Evolutionary conservation across 2,888 invertebrate genomes (phyloP).

Genomic region (Ethmia dodecea): DNA sequence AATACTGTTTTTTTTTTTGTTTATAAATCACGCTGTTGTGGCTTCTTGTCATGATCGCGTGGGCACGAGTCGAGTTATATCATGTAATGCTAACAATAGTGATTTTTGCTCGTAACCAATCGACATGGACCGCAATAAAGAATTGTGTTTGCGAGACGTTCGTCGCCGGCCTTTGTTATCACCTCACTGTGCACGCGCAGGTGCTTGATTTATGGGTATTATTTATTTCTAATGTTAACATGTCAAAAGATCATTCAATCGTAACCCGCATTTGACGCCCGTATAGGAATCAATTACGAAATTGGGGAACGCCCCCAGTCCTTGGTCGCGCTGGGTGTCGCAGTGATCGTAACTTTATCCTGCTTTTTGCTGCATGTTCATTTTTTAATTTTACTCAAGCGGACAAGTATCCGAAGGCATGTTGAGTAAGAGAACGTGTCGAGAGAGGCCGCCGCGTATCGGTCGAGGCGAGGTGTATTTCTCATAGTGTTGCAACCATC

Average conservation of each 20-base stretch:
- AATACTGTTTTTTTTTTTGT: slow-evolving; percentile 34
- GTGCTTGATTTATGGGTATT: slow-evolving; percentile 33
- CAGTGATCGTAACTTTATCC: slow-evolving; percentile 17
- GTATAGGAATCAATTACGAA: slow-evolving; percentile 52
- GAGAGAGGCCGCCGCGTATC: slow-evolving; percentile 65
- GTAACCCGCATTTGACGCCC: slow-evolving; percentile 58
- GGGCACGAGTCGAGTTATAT: slow-evolving; percentile 49
- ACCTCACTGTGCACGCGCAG: slow-evolving; percentile 44
- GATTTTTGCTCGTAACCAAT: slow-evolving; percentile 48
- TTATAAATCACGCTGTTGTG: slow-evolving; percentile 31
- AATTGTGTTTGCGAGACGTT: slow-evolving; percentile 43
- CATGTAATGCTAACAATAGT: slow-evolving; percentile 48
- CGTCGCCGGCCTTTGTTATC: slow-evolving; percentile 39
- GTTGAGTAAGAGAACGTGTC: slow-evolving; percentile 72
- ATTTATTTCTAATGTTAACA: slow-evolving; percentile 27
- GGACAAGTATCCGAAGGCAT: slow-evolving; percentile 23
- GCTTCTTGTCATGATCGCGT: slow-evolving; percentile 33
- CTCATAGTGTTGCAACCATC: slow-evolving; percentile 66
- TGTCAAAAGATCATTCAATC: slow-evolving; percentile 21
- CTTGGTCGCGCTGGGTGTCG: slow-evolving; percentile 26
- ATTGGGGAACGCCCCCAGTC: slow-evolving; percentile 39
- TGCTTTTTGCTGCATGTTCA: neutral
- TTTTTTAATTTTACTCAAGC: slow-evolving; percentile 4
- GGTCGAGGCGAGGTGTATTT: slow-evolving; percentile 52
- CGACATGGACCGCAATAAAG: slow-evolving; percentile 48